Percentiles rank a stretch among this genome's conserved stretches.
Conservation (phyloP, 2,797 vertebrate species). For the Basileuterus tristriatus region DNA sequence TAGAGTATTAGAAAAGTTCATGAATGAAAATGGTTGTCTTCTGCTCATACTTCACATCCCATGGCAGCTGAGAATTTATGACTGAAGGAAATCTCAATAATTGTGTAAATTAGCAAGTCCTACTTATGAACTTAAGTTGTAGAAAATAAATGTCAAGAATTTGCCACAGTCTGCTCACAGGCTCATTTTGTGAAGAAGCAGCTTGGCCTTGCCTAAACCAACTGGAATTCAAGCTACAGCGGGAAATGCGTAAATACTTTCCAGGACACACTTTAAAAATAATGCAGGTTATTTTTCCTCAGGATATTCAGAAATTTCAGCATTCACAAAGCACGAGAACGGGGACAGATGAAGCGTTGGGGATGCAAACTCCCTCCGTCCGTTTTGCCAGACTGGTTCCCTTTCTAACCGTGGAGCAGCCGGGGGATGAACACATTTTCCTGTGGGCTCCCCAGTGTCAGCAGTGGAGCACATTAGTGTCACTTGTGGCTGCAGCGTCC, state of each 20-base stretch:
- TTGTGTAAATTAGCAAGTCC: not conserved
- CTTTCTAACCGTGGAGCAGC: not conserved
- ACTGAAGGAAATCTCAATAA: not conserved
- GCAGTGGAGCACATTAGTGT: constrained; percentile 43
- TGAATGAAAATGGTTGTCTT: not conserved
- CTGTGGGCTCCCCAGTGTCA: constrained; percentile 24
- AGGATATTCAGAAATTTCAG: not conserved
- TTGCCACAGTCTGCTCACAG: not conserved
- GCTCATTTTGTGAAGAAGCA: not conserved
- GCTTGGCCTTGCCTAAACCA: not conserved
- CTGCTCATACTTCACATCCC: not conserved
- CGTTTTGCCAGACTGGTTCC: not conserved
- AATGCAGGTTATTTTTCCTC: accelerated
- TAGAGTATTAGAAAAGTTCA: not conserved
- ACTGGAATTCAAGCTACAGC: not conserved
- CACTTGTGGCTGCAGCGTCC: constrained; percentile 49
- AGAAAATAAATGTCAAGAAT: not conserved
- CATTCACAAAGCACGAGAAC: not conserved
- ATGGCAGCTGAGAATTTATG: not conserved
- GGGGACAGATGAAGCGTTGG: not conserved
- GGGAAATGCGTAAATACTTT: not conserved
- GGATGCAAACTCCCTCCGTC: not conserved
- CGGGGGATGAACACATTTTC: not conserved
- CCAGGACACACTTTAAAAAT: not conserved
- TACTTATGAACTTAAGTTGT: not conserved